Conservation (phyloP, 2,888 invertebrate genomes). For the Megastigmus dorsalis region DNA sequence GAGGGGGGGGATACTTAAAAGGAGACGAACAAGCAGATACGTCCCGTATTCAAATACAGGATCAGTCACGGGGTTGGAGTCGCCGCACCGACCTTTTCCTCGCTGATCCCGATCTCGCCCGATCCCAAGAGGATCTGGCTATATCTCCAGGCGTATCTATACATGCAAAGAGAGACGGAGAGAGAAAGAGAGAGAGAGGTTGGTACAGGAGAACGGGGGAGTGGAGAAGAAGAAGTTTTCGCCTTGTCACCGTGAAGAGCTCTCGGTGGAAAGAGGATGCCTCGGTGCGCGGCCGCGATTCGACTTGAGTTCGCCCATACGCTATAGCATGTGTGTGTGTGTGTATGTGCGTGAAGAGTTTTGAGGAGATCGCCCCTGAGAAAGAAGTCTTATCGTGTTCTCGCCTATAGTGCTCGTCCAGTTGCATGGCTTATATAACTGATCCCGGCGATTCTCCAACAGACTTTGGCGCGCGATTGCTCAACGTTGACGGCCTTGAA, state of each 20-base stretch:
- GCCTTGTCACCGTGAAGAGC: constrained; percentile 64
- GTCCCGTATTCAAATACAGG: constrained; percentile 74
- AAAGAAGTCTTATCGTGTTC: constrained; percentile 43
- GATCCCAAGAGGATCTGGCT: constrained; percentile 60
- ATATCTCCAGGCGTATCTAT: neutral
- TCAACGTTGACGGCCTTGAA: too few relatives aligned
- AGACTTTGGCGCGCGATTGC: neutral
- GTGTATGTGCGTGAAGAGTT: constrained; percentile 14
- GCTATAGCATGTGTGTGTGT: too few relatives aligned
- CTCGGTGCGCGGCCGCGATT: constrained; percentile 63
- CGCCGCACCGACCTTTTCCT: constrained; percentile 69
- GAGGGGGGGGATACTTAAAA: constrained; percentile 52
- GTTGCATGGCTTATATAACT: too few relatives aligned
- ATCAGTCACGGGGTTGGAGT: constrained; percentile 71
- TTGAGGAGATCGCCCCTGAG: constrained; percentile 11
- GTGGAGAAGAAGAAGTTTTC: constrained; percentile 70
- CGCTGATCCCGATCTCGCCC: constrained; percentile 70
- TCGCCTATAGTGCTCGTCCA: too few relatives aligned
- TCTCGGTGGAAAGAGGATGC: constrained; percentile 34
- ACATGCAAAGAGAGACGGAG: neutral
- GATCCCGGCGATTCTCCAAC: too few relatives aligned
- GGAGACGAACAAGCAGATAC: constrained; percentile 1
- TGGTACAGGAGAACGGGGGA: neutral
- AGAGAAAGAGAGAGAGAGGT: constrained; percentile 56
- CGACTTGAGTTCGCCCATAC: constrained; percentile 62